A percentile compares a stretch with the other conserved stretches of the same genome.
Conservation (phyloP, 2,113 vertebrate genomes). For the Dipodomys ordii region DNA sequence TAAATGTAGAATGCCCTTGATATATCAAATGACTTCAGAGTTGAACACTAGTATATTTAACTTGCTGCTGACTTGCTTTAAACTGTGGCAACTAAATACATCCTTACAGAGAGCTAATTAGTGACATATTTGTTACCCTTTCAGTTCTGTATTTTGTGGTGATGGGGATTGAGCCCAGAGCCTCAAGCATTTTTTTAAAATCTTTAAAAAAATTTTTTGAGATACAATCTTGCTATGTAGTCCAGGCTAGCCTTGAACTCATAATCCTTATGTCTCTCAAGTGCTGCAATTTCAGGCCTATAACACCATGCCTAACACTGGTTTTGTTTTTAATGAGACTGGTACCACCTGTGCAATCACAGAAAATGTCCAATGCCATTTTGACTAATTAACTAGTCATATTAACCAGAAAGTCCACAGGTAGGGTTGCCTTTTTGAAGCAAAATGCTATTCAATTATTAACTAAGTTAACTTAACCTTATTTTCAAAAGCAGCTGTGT, state of each 20-base stretch:
- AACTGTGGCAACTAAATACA: slow-evolving; percentile 69
- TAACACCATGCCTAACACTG: not conserved
- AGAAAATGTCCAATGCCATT: slow-evolving; percentile 58
- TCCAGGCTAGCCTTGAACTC: not conserved
- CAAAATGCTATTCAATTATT: slow-evolving; percentile 82
- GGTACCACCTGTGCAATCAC: slow-evolving; percentile 56
- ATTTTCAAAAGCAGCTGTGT: slow-evolving; percentile 94
- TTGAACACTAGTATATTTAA: slow-evolving; percentile 80
- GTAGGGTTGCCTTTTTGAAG: slow-evolving; percentile 70
- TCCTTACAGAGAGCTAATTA: slow-evolving; percentile 30
- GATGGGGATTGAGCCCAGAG: not conserved
- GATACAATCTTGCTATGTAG: not conserved
- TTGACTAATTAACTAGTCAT: slow-evolving; percentile 73
- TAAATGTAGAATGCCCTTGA: slow-evolving; percentile 70
- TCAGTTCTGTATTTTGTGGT: not conserved
- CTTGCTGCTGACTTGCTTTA: slow-evolving; percentile 80
- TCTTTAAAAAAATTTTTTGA: not conserved
- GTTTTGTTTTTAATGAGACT: slow-evolving; percentile 60
- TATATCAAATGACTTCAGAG: slow-evolving; percentile 76
- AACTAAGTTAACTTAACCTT: slow-evolving; percentile 82
- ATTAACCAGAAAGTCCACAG: slow-evolving; percentile 81
- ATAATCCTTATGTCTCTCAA: not conserved
- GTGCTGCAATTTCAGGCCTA: not conserved
- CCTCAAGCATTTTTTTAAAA: not conserved
- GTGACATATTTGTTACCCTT: slow-evolving; percentile 60